phyloP scores from a whole-genome alignment of 2,888 invertebrate species.

The Mythimna loreyi region DNA sequence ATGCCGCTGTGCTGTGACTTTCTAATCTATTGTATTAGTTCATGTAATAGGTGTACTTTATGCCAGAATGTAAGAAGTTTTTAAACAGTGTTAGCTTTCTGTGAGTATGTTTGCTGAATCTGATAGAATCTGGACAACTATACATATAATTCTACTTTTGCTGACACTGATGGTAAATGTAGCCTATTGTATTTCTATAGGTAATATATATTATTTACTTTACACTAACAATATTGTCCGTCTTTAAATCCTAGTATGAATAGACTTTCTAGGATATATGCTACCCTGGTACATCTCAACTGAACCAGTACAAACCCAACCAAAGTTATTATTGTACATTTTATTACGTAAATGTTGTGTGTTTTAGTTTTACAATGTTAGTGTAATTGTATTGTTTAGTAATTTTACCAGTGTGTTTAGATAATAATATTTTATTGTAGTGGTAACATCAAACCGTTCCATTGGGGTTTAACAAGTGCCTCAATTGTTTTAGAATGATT shows the following conservation, averaged over 20 bases:
- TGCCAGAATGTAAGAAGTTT: not conserved
- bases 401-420: constrained; percentile 51
- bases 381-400: constrained; percentile 26
- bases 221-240: constrained; percentile 29
- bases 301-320: constrained; percentile 39
- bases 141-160: not conserved
- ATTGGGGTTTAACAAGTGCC: not conserved
- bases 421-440: constrained; percentile 35
- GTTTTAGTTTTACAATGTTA: constrained; percentile 40
- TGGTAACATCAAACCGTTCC: constrained; percentile 52
- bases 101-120: not conserved
- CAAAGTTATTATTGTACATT: constrained; percentile 42
- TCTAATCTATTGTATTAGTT: constrained; percentile 4
- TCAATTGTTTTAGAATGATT: constrained; percentile 17
- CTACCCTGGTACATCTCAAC: constrained; percentile 28
- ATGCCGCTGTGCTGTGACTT: not conserved
- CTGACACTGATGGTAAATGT: too few species aligned
- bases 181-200: not conserved
- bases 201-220: not conserved
- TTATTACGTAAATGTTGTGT: constrained; percentile 28
- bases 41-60: not conserved
- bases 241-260: not conserved
- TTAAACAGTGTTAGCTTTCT: not conserved
- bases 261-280: not conserved
- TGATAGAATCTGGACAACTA: not conserved